Evolutionary conservation across 1,140 invertebrate species (phyloP).

Genomic region (Druon quercuslanigerum): DNA sequence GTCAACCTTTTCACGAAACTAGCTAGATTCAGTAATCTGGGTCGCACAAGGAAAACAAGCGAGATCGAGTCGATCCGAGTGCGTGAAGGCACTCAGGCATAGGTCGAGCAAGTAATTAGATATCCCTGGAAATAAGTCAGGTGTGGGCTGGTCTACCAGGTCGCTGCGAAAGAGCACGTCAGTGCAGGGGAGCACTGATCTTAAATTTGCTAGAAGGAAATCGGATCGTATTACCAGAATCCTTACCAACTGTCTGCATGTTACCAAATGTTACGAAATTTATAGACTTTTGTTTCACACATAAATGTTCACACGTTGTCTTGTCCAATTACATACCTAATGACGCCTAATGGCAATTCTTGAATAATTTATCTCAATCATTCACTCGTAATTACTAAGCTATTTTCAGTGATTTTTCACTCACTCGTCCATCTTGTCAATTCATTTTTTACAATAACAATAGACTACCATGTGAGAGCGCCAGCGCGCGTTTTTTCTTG

Average conservation of each 20-base stretch:
- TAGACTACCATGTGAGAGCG: no score
- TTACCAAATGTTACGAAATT: background rate
- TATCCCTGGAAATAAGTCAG: conserved; percentile 70
- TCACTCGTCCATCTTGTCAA: no score
- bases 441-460: no score
- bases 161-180: conserved; percentile 37
- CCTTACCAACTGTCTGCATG: background rate
- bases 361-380: no score
- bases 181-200: conserved; percentile 38
- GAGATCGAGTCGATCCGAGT: conserved; percentile 42
- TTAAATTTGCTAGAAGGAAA: conserved; percentile 30
- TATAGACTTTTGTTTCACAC: no score
- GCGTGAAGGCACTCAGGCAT: conserved; percentile 57
- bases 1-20: conserved; percentile 45
- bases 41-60: conserved; percentile 47
- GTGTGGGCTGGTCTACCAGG: conserved; percentile 52
- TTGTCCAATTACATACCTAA: no score
- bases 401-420: no score
- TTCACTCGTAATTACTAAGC: no score
- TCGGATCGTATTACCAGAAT: conserved; percentile 18
- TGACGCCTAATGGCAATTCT: no score
- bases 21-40: conserved; percentile 51
- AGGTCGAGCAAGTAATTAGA: conserved; percentile 68
- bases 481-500: no score
- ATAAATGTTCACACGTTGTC: no score